Conservation (phyloP, 2,888 invertebrate genomes). For the Arctia plantaginis region DNA sequence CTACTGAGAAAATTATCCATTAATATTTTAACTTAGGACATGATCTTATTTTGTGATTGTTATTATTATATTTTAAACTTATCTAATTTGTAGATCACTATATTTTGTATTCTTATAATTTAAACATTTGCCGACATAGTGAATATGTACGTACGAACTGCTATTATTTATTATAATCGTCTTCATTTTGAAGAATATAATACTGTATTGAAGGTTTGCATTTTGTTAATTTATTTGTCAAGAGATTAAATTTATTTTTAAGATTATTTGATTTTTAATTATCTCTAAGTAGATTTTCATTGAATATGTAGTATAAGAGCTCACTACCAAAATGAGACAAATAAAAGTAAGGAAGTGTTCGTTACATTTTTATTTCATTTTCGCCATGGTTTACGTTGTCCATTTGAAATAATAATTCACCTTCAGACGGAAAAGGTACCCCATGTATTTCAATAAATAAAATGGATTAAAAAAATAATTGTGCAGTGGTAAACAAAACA, state of each 20-base stretch:
- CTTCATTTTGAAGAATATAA: slow-evolving; percentile 70
- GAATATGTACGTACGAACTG: slow-evolving; percentile 62
- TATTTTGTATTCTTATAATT: slow-evolving; percentile 70
- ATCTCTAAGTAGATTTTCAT: slow-evolving; percentile 4
- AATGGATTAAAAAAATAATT: slow-evolving; percentile 58
- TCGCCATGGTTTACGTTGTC: slow-evolving; percentile 81
- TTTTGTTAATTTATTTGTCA: slow-evolving; percentile 85
- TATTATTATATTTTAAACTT: slow-evolving; percentile 64
- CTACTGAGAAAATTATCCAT: slow-evolving; percentile 50
- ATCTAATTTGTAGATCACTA: slow-evolving; percentile 65
- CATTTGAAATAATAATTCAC: slow-evolving; percentile 68
- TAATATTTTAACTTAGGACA: slow-evolving; percentile 70
- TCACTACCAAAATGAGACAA: slow-evolving; percentile 17
- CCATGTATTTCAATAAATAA: slow-evolving; percentile 82
- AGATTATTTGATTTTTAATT: slow-evolving; percentile 59
- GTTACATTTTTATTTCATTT: slow-evolving; percentile 65
- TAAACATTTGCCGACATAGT: slow-evolving; percentile 68
- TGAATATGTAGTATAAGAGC: not conserved
- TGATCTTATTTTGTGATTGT: slow-evolving; percentile 65
- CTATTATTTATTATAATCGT: slow-evolving; percentile 78
- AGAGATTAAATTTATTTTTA: slow-evolving; percentile 84
- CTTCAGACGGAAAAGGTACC: slow-evolving; percentile 84
- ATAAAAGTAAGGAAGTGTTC: slow-evolving; percentile 43
- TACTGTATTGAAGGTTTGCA: slow-evolving; percentile 72
- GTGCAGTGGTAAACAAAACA: slow-evolving; percentile 67